phyloP scores from a whole-genome alignment of 2,888 invertebrate genomes.

The Dusona sp. region DNA sequence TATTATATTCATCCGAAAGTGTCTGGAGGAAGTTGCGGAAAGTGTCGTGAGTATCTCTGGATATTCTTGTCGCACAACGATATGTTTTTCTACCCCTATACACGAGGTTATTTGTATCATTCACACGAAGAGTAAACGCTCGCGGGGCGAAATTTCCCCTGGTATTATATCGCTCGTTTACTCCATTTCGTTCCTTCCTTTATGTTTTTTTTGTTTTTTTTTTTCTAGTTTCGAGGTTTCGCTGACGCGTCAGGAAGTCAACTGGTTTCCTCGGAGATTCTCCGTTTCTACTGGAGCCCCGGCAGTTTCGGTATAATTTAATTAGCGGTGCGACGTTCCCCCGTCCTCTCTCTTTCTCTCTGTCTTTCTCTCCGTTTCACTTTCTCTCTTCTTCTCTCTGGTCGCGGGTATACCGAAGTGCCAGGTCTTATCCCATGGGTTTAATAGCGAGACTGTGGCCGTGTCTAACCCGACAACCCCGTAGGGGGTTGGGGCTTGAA shows the following conservation, averaged over 20 bases:
- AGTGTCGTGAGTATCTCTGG: neutral
- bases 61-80: constrained; percentile 16
- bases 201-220: constrained; percentile 1
- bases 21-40: constrained; percentile 31
- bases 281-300: constrained; percentile 62
- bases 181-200: neutral
- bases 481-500: constrained; percentile 37
- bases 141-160: constrained; percentile 27
- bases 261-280: constrained; percentile 52
- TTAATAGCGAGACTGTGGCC: constrained; percentile 80
- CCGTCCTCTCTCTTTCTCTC: constrained; percentile 22
- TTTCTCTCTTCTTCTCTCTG: constrained; percentile 8
- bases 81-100: constrained; percentile 4
- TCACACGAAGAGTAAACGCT: constrained; percentile 1
- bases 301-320: constrained; percentile 81
- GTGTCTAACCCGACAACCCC: constrained; percentile 74
- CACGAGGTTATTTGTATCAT: constrained; percentile 23
- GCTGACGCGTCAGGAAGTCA: constrained; percentile 61
- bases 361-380: constrained; percentile 38
- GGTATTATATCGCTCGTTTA: constrained; percentile 45
- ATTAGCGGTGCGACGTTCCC: constrained; percentile 75
- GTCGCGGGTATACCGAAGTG: constrained; percentile 77
- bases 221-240: constrained; percentile 23
- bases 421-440: constrained; percentile 81
- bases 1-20: constrained; percentile 26